Evolutionary conservation across 2,888 invertebrate species (phyloP).

Genomic region (Ptilodon capucinus): DNA sequence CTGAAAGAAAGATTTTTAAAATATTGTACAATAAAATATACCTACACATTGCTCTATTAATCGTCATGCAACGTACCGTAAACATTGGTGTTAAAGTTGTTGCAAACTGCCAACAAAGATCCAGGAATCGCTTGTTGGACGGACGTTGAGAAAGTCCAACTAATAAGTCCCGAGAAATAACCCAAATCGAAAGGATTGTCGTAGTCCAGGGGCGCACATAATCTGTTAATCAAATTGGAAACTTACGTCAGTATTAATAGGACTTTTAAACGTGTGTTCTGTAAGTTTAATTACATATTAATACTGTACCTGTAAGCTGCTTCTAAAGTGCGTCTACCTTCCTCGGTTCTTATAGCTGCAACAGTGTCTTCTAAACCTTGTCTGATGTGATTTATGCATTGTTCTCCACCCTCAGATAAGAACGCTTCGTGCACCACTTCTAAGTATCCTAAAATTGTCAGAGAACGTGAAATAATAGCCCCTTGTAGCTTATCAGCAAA

Average conservation of each 20-base stretch:
- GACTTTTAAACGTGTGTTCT: too few relatives aligned
- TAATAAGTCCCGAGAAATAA: slow-evolving; percentile 66
- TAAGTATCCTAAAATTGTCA: slow-evolving; percentile 67
- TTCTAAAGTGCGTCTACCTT: slow-evolving; percentile 53
- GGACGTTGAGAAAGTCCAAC: slow-evolving; percentile 64
- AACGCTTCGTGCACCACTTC: slow-evolving; percentile 78
- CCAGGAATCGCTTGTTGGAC: slow-evolving; percentile 65
- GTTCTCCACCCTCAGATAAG: slow-evolving; percentile 62
- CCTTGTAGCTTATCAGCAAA: neutral
- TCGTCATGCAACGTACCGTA: slow-evolving; percentile 57
- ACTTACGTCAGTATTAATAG: too few relatives aligned
- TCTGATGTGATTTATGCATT: slow-evolving; percentile 57
- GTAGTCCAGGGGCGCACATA: slow-evolving; percentile 59
- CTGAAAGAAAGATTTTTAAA: slow-evolving; percentile 36
- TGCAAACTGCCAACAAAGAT: slow-evolving; percentile 48
- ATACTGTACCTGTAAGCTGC: slow-evolving; percentile 50
- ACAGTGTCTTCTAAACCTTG: slow-evolving; percentile 64
- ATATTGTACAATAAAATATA: too few relatives aligned
- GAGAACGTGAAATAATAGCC: neutral
- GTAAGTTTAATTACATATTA: neutral
- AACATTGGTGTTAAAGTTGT: slow-evolving; percentile 45
- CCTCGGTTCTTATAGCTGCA: slow-evolving; percentile 53
- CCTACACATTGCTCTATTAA: too few relatives aligned
- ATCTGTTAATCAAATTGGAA: too few relatives aligned
- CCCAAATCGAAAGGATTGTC: slow-evolving; percentile 57